phyloP scores from a whole-genome alignment of 2,113 vertebrate species.

The Macquaria australasica region DNA sequence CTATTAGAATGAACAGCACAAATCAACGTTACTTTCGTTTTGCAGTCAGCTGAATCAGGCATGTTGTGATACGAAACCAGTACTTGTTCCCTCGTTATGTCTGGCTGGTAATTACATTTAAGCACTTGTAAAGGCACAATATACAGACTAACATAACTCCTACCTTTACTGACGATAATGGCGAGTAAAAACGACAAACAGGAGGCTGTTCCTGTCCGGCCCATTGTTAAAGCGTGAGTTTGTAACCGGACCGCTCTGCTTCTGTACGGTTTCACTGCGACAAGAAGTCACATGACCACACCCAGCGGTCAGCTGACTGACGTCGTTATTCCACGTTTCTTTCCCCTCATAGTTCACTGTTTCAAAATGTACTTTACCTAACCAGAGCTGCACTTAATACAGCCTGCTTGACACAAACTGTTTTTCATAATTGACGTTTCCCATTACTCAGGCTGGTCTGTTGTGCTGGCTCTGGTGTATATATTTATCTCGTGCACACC shows the following conservation, averaged over 20 bases:
- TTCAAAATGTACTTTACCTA: too few relatives aligned
- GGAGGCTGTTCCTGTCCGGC: neutral
- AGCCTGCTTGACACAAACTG: too few relatives aligned
- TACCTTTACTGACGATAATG: conserved; percentile 51
- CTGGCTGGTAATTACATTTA: neutral
- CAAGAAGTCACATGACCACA: conserved; percentile 68
- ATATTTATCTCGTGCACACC: too few relatives aligned
- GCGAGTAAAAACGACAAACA: conserved; percentile 15
- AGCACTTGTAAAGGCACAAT: fast-evolving
- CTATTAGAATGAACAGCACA: neutral
- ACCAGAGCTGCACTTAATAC: too few relatives aligned
- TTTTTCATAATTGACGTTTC: too few relatives aligned
- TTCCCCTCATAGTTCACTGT: neutral
- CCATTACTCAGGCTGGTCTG: too few relatives aligned
- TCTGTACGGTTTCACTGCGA: fast-evolving
- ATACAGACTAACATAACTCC: fast-evolving
- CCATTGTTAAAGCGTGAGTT: conserved; percentile 48
- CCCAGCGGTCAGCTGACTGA: conserved; percentile 70
- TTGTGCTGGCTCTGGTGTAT: too few relatives aligned
- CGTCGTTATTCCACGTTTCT: neutral
- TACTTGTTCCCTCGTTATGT: neutral
- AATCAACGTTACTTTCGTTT: conserved; percentile 24
- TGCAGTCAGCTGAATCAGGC: neutral
- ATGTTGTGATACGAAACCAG: neutral
- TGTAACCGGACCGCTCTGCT: fast-evolving